Conservation (phyloP, 2,113 vertebrate genomes). For the Synodontis membranacea region DNA sequence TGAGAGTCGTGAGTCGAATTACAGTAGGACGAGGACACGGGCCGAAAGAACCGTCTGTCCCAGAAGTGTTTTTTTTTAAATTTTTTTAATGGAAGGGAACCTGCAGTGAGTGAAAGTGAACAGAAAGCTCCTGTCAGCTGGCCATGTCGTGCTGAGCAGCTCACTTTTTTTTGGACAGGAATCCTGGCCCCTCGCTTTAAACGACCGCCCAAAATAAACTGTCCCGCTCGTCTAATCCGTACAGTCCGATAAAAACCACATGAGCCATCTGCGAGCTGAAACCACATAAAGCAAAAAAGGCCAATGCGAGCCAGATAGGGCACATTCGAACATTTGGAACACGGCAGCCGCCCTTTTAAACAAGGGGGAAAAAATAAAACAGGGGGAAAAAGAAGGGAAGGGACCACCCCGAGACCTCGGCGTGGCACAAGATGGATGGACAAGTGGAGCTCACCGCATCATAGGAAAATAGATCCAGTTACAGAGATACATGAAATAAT, state of each 20-base stretch:
- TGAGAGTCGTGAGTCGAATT: too few species aligned
- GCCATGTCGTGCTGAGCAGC: slow-evolving; percentile 31
- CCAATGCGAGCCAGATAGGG: slow-evolving; percentile 68
- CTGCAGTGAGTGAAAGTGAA: slow-evolving; percentile 23
- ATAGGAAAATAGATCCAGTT: slow-evolving; percentile 65
- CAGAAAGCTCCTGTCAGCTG: slow-evolving; percentile 24
- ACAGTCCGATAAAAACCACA: slow-evolving; percentile 67
- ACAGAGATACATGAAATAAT: slow-evolving; percentile 53
- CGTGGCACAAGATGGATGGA: slow-evolving; percentile 68
- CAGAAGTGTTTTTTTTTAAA: neutral
- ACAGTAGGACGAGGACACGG: neutral
- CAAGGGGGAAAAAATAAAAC: slow-evolving; percentile 41
- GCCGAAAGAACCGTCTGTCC: neutral
- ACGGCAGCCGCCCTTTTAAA: slow-evolving; percentile 63
- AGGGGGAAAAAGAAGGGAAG: neutral
- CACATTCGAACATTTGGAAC: slow-evolving; percentile 63
- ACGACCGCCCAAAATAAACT: slow-evolving; percentile 32
- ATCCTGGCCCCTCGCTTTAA: slow-evolving; percentile 39
- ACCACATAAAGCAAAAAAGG: slow-evolving; percentile 68
- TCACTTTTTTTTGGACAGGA: slow-evolving; percentile 26
- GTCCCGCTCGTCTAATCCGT: slow-evolving; percentile 25
- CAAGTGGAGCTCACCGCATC: slow-evolving; percentile 56
- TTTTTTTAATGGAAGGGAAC: neutral
- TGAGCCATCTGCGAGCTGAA: slow-evolving; percentile 58
- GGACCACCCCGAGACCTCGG: slow-evolving; percentile 65